Base-by-base conservation (phyloP, 2,113 vertebrate species). In the Misgurnus mizolepis region DNA sequence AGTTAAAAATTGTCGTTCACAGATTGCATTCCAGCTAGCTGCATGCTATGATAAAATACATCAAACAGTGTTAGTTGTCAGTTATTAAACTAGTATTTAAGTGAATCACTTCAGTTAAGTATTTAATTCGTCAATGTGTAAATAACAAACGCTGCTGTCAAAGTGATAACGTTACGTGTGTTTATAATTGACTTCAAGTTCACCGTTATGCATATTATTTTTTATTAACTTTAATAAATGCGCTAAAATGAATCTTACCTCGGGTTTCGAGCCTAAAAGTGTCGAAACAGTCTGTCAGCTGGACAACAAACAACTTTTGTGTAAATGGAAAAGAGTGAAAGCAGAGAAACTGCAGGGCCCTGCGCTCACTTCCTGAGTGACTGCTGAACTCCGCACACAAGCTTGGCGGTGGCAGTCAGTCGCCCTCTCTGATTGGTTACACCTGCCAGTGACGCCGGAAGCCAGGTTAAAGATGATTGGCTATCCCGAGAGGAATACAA, bases 321-420 rank as follows among this genome's bases (percentile, higher is more conserved):
- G 56, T 3, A 1, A 45, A 17, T 74, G 58, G 40, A 64, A 65
- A 56, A 50, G 45, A 84, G 41, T 49, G 68, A 66, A 55, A 45
- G 64, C 62, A 39, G 27, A 53, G 55, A 22, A 11, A 82, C 65
- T 39, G n/a, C 40, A 11, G 56, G 22, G 50, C 58, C 69, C 62
- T 71, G 15, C 58, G 55, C 68, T 14, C 79, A 82, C 86, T 87
- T 86, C 86, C 86, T 87, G 84, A 82, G 80, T 81, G 68, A 53
- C 68, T 4, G 34, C 73, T 60, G 49, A 77, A 69, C 83, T 85
- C 83, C 34, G 78, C 85, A 86, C 86, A 85, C 86, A 85, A 86
- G 86, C 85, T 88, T 88, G 86, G 86, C 86, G 86, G 85, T 85
- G 85, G 81, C 77, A 74, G 69, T 4, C 22, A 61, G 61, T 17